A percentile compares a stretch with the other conserved stretches of the same genome.
Evolutionary conservation across 2,888 invertebrate genomes (phyloP).

Genomic region (Callimorpha dominula): DNA sequence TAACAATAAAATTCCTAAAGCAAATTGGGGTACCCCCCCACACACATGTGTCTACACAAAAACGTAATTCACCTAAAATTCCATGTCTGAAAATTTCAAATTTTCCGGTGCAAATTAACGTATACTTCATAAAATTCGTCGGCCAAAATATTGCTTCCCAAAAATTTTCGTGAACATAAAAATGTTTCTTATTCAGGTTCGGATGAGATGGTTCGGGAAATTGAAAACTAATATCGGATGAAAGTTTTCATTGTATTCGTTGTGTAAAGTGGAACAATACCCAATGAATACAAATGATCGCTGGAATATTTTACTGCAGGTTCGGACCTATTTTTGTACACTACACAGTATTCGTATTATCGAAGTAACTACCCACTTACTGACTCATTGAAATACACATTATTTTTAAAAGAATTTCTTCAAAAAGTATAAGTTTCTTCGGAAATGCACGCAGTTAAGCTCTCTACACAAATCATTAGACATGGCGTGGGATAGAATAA

Average conservation of each 20-base stretch:
- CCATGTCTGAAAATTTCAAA: constrained; percentile 6
- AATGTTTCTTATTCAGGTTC: constrained; percentile 45
- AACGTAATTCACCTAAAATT: constrained; percentile 12
- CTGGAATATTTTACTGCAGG: constrained; percentile 28
- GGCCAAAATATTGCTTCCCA: constrained; percentile 8
- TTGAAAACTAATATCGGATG: constrained; percentile 70
- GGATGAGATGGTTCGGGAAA: constrained; percentile 57
- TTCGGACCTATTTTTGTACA: constrained; percentile 25
- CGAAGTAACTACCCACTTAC: not conserved
- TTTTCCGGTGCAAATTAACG: constrained; percentile 4
- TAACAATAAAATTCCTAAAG: not conserved
- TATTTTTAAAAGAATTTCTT: not conserved
- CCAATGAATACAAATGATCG: constrained; percentile 54
- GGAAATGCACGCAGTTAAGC: no score
- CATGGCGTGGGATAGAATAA: no score
- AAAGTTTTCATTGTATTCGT: constrained; percentile 63
- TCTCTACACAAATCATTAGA: no score
- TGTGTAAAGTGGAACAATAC: constrained; percentile 50
- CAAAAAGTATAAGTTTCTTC: no score
- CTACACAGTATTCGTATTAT: constrained; percentile 8
- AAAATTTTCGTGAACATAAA: constrained; percentile 27
- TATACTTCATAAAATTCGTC: constrained; percentile 12
- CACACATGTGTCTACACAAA: not conserved
- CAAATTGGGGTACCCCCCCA: not conserved
- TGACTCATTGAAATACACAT: not conserved